phyloP scores from a whole-genome alignment of 35 echinoderm and acorn worm species.

The Diadema setosum region DNA sequence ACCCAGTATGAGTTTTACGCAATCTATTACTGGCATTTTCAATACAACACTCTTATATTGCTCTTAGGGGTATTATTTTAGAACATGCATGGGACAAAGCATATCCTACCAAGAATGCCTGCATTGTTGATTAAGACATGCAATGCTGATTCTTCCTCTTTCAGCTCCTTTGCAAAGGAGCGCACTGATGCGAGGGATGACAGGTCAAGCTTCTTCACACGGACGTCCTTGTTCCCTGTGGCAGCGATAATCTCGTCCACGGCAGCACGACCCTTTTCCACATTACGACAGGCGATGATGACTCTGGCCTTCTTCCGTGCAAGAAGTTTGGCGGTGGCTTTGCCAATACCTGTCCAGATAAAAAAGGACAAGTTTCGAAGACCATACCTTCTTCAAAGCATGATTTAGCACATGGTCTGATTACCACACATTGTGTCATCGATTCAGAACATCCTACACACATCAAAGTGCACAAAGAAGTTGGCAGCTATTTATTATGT shows the following conservation, averaged over 20 bases:
- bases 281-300: conserved; percentile 48
- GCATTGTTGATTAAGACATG: conserved; percentile 67
- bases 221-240: conserved; percentile 24
- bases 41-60: too few species aligned
- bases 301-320: conserved; percentile 17
- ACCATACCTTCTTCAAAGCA: too few species aligned
- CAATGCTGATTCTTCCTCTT: conserved; percentile 17
- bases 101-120: conserved; percentile 4
- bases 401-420: neutral
- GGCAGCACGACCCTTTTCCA: conserved; percentile 6
- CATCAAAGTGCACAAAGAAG: neutral
- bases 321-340: neutral
- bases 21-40: too few species aligned
- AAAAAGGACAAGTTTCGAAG: neutral
- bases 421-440: neutral
- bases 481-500: neutral
- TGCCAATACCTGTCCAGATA: neutral
- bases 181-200: conserved; percentile 56
- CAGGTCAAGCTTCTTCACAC: conserved; percentile 35
- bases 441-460: neutral
- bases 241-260: conserved; percentile 24
- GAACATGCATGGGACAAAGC: too few species aligned
- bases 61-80: too few species aligned
- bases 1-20: too few species aligned
- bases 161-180: conserved; percentile 24